phyloP scores from a whole-genome alignment of 2,888 invertebrate genomes.

The Timandra comae region DNA sequence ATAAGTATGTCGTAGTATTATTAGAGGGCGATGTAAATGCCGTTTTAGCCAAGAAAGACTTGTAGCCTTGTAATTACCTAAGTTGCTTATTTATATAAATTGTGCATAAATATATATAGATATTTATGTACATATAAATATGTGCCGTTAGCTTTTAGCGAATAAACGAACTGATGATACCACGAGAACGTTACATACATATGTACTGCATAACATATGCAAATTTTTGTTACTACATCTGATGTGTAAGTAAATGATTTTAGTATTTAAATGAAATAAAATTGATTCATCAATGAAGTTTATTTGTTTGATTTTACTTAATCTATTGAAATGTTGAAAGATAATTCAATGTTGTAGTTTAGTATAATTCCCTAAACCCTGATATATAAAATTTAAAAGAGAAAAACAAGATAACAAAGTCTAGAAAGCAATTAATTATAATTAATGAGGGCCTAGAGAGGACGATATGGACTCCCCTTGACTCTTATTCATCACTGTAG shows the following conservation, averaged over 20 bases:
- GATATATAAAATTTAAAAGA: too few relatives aligned
- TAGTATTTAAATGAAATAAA: constrained; percentile 52
- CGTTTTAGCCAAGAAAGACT: constrained; percentile 69
- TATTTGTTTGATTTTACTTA: constrained; percentile 31
- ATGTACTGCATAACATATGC: constrained; percentile 47
- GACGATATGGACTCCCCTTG: too few relatives aligned
- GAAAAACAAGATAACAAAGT: too few relatives aligned
- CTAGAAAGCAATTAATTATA: too few relatives aligned
- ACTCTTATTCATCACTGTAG: too few relatives aligned
- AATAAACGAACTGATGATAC: constrained; percentile 61
- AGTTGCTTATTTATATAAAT: constrained; percentile 61
- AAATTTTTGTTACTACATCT: constrained; percentile 44
- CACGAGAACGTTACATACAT: constrained; percentile 40
- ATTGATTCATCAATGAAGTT: constrained; percentile 38
- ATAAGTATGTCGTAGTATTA: constrained; percentile 54
- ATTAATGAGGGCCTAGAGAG: too few relatives aligned
- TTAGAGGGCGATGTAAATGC: constrained; percentile 48
- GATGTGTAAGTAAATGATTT: constrained; percentile 45
- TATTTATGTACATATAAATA: too few relatives aligned
- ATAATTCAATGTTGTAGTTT: too few relatives aligned
- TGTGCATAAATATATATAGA: constrained; percentile 40
- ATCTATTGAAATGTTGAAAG: too few relatives aligned
- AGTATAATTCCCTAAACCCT: too few relatives aligned
- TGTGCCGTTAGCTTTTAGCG: constrained; percentile 55
- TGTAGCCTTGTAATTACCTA: constrained; percentile 49